Base-by-base conservation (phyloP, 2,888 invertebrate genomes). In the Stegophylla sp. region DNA sequence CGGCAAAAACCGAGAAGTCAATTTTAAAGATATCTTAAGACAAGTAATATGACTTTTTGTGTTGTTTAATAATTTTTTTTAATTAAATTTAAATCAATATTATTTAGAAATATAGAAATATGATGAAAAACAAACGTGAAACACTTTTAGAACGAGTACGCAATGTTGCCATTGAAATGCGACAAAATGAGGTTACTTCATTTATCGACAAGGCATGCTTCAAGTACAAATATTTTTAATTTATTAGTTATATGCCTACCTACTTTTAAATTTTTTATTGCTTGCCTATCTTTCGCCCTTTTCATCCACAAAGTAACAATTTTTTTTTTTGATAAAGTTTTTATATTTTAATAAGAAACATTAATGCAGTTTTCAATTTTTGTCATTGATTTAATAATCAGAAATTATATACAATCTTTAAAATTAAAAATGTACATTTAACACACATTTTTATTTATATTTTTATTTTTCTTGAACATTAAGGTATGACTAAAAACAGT, bases 121-220 rank as follows among this genome's bases (percentile, higher is more conserved):
- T 79, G 3, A 48, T 79, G 34, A 79, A 69, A 69, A 69, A 69
- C 13, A 79, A 79, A 79, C 69, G 77, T 3, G 77, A 79, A 20
- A 45, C 34, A 45, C 77, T 79, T 69, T 69, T 79, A 69, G 48
- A 69, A 79, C 69, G 23, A 59, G 69, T 79, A 10, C 77, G 77
- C 9, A 79, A 61, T 69, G 69, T 79, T 23, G 26, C 77, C 0
- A 69, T 61, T 51, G 77, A 79, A 67, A 79, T 69, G 77, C 56
- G 69, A 61, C 34, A 79, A 34, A 79, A 69, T 61, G 77, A 79
- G 34, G 69, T 79, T 34, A 69, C 69, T 48, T 69, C 59, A 10
- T 79, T 79, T 23, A 79, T 79, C 17, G 77, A 79, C 59, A 79
- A 79, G 48, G 69, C 77, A 34, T 79, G 77, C 23, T 61, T 69